Evolutionary conservation across 1,140 invertebrate genomes (phyloP).

Genomic region (Platorchestia sp.): DNA sequence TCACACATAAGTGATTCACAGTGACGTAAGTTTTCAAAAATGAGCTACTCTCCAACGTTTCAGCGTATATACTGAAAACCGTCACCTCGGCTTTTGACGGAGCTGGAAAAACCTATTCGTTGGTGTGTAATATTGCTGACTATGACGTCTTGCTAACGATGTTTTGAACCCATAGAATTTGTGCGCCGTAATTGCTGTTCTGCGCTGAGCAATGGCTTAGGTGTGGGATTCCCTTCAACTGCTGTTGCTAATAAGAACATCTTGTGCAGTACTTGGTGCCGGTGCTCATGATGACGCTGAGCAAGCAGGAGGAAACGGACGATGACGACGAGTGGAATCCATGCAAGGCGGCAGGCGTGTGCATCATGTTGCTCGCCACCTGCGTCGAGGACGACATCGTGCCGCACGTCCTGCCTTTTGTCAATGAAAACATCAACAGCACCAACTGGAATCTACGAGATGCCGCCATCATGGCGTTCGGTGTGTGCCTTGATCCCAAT

Average conservation of each 20-base stretch:
- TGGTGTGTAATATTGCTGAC: not conserved
- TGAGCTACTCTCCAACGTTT: no score
- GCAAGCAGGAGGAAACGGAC: constrained; percentile 87
- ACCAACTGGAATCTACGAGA: constrained; percentile 95
- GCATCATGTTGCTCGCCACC: constrained; percentile 95
- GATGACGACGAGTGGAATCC: constrained; percentile 99
- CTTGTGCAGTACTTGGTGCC: constrained; percentile 87
- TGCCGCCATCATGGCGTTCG: constrained; percentile 99
- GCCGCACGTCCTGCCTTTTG: constrained; percentile 96
- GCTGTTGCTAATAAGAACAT: not conserved
- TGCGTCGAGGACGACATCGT: constrained; percentile 98
- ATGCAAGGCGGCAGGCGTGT: constrained; percentile 99
- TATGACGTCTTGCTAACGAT: no score
- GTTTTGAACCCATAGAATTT: no score
- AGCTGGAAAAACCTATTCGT: no score
- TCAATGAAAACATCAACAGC: constrained; percentile 89
- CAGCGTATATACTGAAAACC: no score
- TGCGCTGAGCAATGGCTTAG: not conserved
- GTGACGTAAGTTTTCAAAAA: no score
- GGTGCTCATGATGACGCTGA: constrained; percentile 92
- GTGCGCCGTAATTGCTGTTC: not conserved
- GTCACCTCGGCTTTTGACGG: no score
- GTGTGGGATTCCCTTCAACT: not conserved
- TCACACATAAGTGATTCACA: no score
- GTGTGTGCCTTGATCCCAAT: constrained; percentile 70